Base-by-base conservation (phyloP, 2,797 vertebrate species). In the Lemur catta region DNA sequence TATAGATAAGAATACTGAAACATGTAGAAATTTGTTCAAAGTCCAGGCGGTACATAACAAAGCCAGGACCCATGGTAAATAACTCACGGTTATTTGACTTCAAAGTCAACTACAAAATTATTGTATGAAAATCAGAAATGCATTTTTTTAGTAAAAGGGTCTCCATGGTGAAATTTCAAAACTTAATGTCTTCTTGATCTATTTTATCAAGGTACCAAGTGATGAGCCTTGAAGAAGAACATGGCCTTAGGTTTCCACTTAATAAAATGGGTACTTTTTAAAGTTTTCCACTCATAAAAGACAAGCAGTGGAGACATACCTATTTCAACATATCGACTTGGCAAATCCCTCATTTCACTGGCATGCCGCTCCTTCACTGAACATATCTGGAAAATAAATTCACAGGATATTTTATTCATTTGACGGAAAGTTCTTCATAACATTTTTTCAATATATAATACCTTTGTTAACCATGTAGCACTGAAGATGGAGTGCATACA, bases 301-400 rank as follows among this genome's bases (percentile, higher is more conserved):
- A 20, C 43, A 71, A 33, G 30, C 69, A 0, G 2, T 10, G 26
- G 30, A 38, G 5, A 20, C 97, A 2, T 99, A 99, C 99, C 99
- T 98, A 99, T 99, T 98, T 99, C 99, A 97, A 99, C 99, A 0
- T 99, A 99, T 96, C 99, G 99, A 96, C 99, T 99, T 12, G 99
- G 99, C 69, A 99, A 98, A 97, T 99, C 99, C 97, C 99, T 99
- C 98, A 99, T 99, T 98, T 99, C 99, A 76, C 99, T 99, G 43
- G 99, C 99, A 92, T 99, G 99, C 63, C 99, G 98, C 93, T 99
- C 99, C 98, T 99, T 99, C 75, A 99, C 99, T 0, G 98, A 98
- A 98, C 99, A 99, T 89, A 99, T 99, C 99, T 99, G 98, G 88
- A 97, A 98, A 96, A 97, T 1, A 98, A 97, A 97, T 35, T 48